Percentiles rank a stretch among this genome's conserved stretches.
These are phyloP conservation scores for Danaus plexippus DNA, from an alignment of 1,140 invertebrate species.

Conservation along the genomic window DNA sequence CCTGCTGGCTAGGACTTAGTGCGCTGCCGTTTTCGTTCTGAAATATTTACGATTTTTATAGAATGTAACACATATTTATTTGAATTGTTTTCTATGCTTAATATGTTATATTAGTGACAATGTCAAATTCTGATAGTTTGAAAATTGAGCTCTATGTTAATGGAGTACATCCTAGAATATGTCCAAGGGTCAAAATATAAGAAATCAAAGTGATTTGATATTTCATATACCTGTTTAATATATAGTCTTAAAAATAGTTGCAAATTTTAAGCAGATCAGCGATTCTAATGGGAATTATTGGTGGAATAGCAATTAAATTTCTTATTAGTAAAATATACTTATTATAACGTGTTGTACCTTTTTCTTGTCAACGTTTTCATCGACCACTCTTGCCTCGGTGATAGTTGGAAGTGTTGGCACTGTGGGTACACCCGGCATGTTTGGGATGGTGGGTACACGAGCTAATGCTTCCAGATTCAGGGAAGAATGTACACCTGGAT, in stretches of 20 bases:
- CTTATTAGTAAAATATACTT: not conserved
- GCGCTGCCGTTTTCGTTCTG: conserved; percentile 51
- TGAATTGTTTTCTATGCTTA: not conserved
- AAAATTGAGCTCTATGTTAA: no score
- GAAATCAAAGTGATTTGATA: no score
- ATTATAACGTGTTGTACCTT: conserved; percentile 30
- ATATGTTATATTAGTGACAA: no score
- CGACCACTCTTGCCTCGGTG: conserved; percentile 83
- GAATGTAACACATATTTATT: no score
- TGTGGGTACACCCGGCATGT: conserved; percentile 72
- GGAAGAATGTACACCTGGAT: conserved; percentile 94
- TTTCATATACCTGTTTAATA: no score
- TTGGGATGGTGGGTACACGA: conserved; percentile 78
- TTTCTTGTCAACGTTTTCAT: conserved; percentile 67
- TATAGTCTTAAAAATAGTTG: no score
- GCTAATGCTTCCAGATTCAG: conserved; percentile 87
- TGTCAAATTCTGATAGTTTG: no score
- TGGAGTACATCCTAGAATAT: no score
- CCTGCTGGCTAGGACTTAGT: conserved; percentile 16
- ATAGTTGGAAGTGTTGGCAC: conserved; percentile 90
- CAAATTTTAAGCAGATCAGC: no score
- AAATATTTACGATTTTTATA: conserved; percentile 1
- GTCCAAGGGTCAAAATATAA: no score
- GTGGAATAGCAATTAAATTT: not conserved
- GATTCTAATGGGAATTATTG: no score